Evolutionary conservation across 2,888 invertebrate genomes (phyloP).

Genomic region (Odontothrips loti): DNA sequence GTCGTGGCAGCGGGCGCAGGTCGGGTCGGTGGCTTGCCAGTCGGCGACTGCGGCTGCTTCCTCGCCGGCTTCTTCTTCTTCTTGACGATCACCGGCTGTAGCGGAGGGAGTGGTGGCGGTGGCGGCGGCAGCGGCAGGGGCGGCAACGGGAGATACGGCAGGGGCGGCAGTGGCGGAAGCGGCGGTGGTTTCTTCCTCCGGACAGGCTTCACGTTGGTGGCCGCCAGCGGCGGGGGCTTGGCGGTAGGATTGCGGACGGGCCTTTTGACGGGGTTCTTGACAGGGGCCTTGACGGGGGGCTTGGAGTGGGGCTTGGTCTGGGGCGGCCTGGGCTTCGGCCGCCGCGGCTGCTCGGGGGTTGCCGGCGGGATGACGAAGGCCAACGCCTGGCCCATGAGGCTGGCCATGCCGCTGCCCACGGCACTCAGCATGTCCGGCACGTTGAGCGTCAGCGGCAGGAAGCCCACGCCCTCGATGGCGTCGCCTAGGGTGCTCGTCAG

Average conservation of each 20-base stretch:
- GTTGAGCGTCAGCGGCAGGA: constrained; percentile 14
- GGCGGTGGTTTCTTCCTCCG: background rate
- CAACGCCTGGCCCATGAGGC: background rate
- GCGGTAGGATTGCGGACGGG: background rate
- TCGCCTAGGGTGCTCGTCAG: background rate
- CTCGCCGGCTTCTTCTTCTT: background rate
- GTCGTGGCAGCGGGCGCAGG: background rate
- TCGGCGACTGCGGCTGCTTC: background rate
- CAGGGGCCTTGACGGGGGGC: background rate
- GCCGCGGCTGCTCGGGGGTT: background rate
- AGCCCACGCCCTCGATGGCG: constrained; percentile 7
- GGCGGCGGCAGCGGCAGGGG: background rate
- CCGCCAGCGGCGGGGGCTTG: background rate
- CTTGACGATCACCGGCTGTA: background rate
- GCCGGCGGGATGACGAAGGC: background rate
- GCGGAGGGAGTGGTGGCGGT: background rate
- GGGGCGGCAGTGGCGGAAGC: background rate
- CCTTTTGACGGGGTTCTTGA: background rate
- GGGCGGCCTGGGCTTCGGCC: background rate
- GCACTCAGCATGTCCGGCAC: background rate
- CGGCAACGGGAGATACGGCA: background rate
- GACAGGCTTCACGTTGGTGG: background rate
- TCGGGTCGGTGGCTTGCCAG: background rate
- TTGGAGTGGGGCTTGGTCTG: background rate
- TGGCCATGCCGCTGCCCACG: background rate